Evolutionary conservation across 2,113 vertebrate species (phyloP).

Genomic region (Indri indri): DNA sequence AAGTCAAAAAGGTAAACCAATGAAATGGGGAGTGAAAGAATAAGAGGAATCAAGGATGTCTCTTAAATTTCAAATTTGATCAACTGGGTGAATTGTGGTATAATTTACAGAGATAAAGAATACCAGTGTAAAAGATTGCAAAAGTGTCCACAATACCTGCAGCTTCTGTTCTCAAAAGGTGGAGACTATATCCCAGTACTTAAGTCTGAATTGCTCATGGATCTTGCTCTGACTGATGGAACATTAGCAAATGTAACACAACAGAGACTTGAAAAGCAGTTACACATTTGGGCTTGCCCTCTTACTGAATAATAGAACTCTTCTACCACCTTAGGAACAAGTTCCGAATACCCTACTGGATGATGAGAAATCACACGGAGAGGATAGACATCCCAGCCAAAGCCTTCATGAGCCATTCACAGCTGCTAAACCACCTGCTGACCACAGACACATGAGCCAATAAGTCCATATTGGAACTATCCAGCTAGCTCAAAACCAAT

Average conservation of each 20-base stretch:
- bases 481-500: not conserved
- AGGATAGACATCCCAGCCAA: not conserved
- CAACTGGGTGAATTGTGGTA: no score
- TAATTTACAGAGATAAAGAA: not conserved
- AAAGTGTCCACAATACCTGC: not conserved
- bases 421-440: not conserved
- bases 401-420: not conserved
- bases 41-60: not conserved
- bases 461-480: not conserved
- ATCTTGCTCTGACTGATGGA: not conserved
- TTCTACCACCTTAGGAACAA: not conserved
- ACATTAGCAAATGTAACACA: not conserved
- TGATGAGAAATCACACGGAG: not conserved
- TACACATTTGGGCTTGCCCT: not conserved
- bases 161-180: not conserved
- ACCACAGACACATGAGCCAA: not conserved
- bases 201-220: not conserved
- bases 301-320: not conserved
- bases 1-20: not conserved
- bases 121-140: not conserved
- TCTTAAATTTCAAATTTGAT: not conserved
- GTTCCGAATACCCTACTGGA: not conserved
- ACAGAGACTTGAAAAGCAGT: not conserved
- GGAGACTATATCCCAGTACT: not conserved
- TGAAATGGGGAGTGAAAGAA: not conserved